Percentiles rank a stretch among this genome's conserved stretches.
These are phyloP conservation scores for Mesembrinibis cayennensis DNA, from an alignment of 2,113 vertebrate genomes.

Conservation along the genomic window DNA sequence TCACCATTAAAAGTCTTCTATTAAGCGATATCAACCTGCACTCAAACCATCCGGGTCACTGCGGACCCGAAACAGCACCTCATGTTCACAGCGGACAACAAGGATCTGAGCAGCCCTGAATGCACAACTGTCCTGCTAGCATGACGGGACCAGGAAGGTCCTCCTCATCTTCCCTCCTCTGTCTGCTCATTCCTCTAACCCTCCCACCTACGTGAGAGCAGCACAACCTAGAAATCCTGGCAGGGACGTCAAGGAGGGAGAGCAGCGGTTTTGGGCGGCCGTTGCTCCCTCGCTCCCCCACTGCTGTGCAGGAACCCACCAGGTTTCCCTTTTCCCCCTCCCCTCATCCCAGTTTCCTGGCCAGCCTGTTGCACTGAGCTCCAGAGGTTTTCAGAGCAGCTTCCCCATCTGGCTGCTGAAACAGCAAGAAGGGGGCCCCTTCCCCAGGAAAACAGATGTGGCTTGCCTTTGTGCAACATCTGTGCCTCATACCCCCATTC, in stretches of 20 bases:
- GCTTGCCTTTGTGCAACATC: conserved; percentile 38
- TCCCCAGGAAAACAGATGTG: neutral
- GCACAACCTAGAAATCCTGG: neutral
- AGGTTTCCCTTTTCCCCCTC: neutral
- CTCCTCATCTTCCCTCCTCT: neutral
- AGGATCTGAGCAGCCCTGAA: neutral
- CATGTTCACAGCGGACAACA: fast-evolving
- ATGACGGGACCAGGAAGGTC: fast-evolving
- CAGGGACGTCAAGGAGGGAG: neutral
- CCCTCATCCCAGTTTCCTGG: neutral
- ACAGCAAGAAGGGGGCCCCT: conserved; percentile 11
- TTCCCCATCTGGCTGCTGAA: conserved; percentile 20
- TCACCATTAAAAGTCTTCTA: neutral
- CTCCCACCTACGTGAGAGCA: neutral
- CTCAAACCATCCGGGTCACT: neutral
- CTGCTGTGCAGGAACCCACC: neutral
- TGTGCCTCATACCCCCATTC: neutral
- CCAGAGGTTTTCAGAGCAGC: neutral
- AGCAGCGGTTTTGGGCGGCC: neutral
- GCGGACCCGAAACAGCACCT: neutral
- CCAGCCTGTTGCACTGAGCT: neutral
- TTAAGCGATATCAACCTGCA: neutral
- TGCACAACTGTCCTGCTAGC: fast-evolving
- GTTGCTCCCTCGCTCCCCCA: neutral
- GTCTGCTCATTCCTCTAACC: neutral